phyloP scores from a whole-genome alignment of 2,113 vertebrate species.

The Elephas maximus region DNA sequence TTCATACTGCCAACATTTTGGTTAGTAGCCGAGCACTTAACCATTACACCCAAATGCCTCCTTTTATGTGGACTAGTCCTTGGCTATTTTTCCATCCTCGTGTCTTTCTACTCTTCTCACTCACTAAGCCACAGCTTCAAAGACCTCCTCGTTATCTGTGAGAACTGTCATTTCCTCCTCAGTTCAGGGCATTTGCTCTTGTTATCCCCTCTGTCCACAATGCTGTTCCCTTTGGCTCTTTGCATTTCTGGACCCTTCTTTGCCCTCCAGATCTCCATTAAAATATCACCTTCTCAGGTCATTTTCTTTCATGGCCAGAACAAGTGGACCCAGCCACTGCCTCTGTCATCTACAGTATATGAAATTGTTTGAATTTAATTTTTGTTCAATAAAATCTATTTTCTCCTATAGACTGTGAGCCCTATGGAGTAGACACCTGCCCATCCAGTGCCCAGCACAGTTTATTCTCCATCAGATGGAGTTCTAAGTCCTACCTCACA shows the following conservation, averaged over 20 bases:
- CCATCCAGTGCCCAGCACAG: too few species aligned
- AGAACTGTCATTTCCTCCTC: too few species aligned
- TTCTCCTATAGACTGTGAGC: not conserved
- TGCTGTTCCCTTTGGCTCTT: not conserved
- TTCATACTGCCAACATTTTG: not conserved
- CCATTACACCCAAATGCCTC: too few species aligned
- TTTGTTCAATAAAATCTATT: not conserved
- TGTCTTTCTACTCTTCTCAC: not conserved
- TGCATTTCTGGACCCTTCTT: not conserved
- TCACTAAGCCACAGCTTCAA: not conserved
- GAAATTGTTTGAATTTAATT: not conserved
- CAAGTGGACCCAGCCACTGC: not conserved
- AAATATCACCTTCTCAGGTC: not conserved
- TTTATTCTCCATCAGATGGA: not conserved
- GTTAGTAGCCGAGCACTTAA: too few species aligned
- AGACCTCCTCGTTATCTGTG: not conserved
- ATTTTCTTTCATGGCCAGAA: not conserved
- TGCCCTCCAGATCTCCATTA: not conserved
- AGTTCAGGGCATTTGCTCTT: fast-evolving
- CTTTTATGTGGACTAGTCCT: not conserved
- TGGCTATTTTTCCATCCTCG: not conserved
- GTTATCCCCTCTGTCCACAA: not conserved
- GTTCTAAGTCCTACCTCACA: not conserved
- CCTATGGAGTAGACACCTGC: not conserved
- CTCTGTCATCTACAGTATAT: not conserved